Conservation (phyloP, 1,140 invertebrate genomes). For the Musca domestica region DNA sequence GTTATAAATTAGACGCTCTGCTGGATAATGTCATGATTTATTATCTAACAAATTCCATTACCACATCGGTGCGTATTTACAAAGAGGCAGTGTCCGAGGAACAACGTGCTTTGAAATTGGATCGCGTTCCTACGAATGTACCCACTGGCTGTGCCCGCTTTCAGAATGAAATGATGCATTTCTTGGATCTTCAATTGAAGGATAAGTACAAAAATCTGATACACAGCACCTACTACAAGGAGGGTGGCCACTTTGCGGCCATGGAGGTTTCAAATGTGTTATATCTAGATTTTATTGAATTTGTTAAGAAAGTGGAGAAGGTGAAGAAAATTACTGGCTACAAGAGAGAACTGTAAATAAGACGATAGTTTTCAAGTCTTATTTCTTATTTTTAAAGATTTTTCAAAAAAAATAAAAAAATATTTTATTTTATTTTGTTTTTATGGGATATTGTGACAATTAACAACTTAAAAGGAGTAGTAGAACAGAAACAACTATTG, state of each 20-base stretch:
- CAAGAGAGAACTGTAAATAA: not conserved
- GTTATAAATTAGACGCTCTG: constrained; percentile 69
- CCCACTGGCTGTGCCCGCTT: constrained; percentile 68
- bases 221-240: constrained; percentile 60
- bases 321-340: not conserved
- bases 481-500: too few species aligned
- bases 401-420: too few species aligned
- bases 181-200: constrained; percentile 60
- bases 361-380: too few species aligned
- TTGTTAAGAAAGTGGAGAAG: constrained; percentile 51
- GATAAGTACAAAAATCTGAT: constrained; percentile 66
- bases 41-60: constrained; percentile 75
- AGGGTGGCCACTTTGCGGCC: constrained; percentile 84
- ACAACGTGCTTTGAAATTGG: constrained; percentile 52
- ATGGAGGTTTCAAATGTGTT: constrained; percentile 73
- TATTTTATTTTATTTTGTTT: too few species aligned
- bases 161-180: constrained; percentile 61
- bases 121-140: constrained; percentile 63
- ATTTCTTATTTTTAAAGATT: too few species aligned
- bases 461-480: too few species aligned
- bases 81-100: constrained; percentile 61
- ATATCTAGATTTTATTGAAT: constrained; percentile 63
- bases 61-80: constrained; percentile 74
- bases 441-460: too few species aligned
- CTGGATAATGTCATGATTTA: constrained; percentile 89